Evolutionary conservation across 2,113 vertebrate species (phyloP).

Genomic region (Tursiops truncatus): DNA sequence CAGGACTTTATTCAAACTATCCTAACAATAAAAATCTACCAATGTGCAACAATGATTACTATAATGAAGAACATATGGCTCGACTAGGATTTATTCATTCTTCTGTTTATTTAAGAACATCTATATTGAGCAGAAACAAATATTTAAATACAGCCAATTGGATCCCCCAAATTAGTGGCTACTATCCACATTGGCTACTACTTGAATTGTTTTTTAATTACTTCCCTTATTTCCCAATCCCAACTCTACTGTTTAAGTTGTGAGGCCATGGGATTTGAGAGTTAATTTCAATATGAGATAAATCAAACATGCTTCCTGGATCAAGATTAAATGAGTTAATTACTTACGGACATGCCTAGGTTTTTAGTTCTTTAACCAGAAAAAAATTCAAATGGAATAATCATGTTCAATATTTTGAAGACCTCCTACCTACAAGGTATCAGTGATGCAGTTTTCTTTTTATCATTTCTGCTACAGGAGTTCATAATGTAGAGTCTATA

Average conservation of each 20-base stretch:
- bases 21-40: background rate
- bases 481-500: background rate
- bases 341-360: background rate
- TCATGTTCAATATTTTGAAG: background rate
- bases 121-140: background rate
- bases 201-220: background rate
- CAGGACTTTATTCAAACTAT: background rate
- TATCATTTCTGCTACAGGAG: background rate
- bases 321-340: slow-evolving; percentile 4
- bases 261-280: background rate
- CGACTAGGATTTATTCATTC: background rate
- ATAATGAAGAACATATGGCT: background rate
- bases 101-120: slow-evolving; percentile 5
- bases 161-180: background rate
- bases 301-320: slow-evolving; percentile 33
- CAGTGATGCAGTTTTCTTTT: background rate
- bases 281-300: slow-evolving; percentile 4
- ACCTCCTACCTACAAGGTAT: background rate
- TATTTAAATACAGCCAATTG: background rate
- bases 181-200: background rate
- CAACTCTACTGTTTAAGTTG: background rate
- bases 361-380: slow-evolving; percentile 19
- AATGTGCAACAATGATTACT: background rate
- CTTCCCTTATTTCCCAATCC: background rate
- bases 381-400: slow-evolving; percentile 28